These are phyloP conservation scores for Calypte anna DNA, from an alignment of 2,113 vertebrate species.

Conservation along the genomic window DNA sequence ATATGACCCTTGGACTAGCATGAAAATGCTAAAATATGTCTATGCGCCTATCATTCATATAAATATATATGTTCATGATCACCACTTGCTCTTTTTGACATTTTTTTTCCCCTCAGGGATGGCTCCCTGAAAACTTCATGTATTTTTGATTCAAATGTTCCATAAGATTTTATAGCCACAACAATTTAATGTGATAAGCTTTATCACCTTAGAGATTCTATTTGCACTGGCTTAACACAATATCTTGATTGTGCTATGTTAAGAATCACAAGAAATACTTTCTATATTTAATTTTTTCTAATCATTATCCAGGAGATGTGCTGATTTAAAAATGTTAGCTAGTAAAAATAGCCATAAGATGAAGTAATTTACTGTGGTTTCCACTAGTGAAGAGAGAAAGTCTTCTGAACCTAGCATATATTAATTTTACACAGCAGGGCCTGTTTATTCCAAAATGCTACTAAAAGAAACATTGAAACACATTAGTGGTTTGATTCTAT, in stretches of 20 bases:
- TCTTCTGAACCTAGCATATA: not conserved
- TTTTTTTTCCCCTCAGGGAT: not conserved
- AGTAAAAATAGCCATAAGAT: not conserved
- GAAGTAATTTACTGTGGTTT: not conserved
- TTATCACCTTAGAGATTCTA: not conserved
- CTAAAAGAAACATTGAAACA: not conserved
- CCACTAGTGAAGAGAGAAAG: not conserved
- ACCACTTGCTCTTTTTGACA: not conserved
- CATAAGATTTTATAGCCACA: not conserved
- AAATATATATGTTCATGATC: not conserved
- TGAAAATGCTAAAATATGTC: not conserved
- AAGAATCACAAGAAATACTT: not conserved
- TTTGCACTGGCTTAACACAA: not conserved
- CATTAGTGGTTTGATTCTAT: not conserved
- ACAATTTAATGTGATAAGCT: not conserved
- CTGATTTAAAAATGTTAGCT: not conserved
- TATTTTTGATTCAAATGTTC: not conserved
- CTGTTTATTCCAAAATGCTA: not conserved
- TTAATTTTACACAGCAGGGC: not conserved
- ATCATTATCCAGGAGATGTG: not conserved
- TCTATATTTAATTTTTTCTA: not conserved
- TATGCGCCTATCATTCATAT: not conserved
- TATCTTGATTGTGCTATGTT: not conserved
- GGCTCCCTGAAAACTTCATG: not conserved
- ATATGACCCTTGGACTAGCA: not conserved